A percentile compares a stretch with the other conserved stretches of the same genome.
phyloP scores from a whole-genome alignment of 2,113 vertebrate species.

The Xyrauchen texanus region DNA sequence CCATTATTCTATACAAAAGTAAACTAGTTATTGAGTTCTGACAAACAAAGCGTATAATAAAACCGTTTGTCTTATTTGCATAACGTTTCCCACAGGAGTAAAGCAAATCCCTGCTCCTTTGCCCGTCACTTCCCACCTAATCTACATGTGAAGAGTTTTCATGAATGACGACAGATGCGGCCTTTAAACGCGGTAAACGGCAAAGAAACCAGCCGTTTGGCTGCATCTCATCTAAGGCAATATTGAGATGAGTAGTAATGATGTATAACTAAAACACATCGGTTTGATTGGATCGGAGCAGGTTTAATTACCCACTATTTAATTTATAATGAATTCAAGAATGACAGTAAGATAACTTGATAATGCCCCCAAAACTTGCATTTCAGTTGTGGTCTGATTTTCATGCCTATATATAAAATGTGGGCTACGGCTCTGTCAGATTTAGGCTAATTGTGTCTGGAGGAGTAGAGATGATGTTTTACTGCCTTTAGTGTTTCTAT shows the following conservation, averaged over 20 bases:
- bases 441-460: constrained; percentile 18
- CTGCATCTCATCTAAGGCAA: not conserved
- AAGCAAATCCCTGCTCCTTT: constrained; percentile 29
- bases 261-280: not conserved
- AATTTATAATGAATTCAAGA: not conserved
- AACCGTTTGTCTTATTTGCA: constrained; percentile 55
- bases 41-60: constrained; percentile 32
- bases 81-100: constrained; percentile 47
- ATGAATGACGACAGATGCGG: constrained; percentile 49
- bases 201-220: constrained; percentile 15
- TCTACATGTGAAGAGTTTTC: constrained; percentile 48
- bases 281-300: not conserved
- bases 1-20: constrained; percentile 1
- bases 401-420: not conserved
- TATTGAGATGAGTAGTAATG: not conserved
- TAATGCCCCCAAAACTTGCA: too few relatives aligned
- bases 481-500: constrained; percentile 3
- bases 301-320: not conserved
- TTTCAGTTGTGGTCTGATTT: not conserved
- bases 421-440: not conserved
- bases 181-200: constrained; percentile 20
- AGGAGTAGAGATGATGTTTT: not conserved
- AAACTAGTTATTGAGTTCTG: constrained; percentile 1
- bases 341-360: not conserved
- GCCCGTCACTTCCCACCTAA: constrained; percentile 35